A percentile compares a stretch with the other conserved stretches of the same genome.
These are phyloP conservation scores for Drosophila orena DNA, from an alignment of 1,140 invertebrate genomes.

Conservation along the genomic window DNA sequence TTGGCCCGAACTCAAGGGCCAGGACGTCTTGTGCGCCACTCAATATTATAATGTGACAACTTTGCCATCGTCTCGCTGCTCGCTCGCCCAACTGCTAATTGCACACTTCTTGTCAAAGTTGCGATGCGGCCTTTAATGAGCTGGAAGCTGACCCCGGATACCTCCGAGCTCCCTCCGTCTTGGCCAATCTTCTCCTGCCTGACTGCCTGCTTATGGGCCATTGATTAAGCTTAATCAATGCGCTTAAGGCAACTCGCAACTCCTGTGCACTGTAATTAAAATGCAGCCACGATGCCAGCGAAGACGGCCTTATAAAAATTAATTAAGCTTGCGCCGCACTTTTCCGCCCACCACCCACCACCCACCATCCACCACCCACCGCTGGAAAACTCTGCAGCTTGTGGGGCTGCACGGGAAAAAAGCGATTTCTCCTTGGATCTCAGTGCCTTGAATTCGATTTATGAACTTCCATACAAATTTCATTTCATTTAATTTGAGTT, in stretches of 20 bases:
- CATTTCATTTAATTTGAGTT: background rate
- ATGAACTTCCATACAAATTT: background rate
- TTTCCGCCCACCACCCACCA: slow-evolving; percentile 26
- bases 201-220: slow-evolving; percentile 71
- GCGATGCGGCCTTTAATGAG: slow-evolving; percentile 65
- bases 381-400: slow-evolving; percentile 13
- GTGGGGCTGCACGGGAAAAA: slow-evolving; percentile 12
- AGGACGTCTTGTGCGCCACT: slow-evolving; percentile 50
- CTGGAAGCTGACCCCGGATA: slow-evolving; percentile 45
- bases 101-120: slow-evolving; percentile 76
- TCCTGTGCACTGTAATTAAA: slow-evolving; percentile 79
- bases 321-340: slow-evolving; percentile 72
- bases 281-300: slow-evolving; percentile 49
- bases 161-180: background rate
- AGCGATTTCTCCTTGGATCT: background rate
- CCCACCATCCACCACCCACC: slow-evolving; percentile 5
- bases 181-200: slow-evolving; percentile 12
- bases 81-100: slow-evolving; percentile 59
- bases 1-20: slow-evolving; percentile 6
- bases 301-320: slow-evolving; percentile 78
- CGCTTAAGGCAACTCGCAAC: slow-evolving; percentile 75
- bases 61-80: slow-evolving; percentile 22
- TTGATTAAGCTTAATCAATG: slow-evolving; percentile 82
- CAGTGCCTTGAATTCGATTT: background rate
- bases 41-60: slow-evolving; percentile 81